Base-by-base conservation (phyloP, 1,140 invertebrate species). In the Chironomus tepperi region DNA sequence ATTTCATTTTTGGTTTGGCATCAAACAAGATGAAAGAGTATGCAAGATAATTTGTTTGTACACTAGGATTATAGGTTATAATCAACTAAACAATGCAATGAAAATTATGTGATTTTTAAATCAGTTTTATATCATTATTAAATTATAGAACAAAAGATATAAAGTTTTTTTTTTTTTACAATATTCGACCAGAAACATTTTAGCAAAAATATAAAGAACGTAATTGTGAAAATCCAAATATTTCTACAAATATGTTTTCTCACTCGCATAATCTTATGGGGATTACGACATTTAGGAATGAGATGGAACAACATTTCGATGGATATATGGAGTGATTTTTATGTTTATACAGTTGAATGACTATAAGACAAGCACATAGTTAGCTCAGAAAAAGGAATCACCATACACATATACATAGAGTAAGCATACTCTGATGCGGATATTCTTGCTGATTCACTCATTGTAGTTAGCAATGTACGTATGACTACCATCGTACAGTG, bases 181-280 rank as follows among this genome's bases (percentile, higher is more conserved):
- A n/a, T n/a, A n/a, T n/a, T 34, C 24, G 5, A 34, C 24, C 5
- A 34, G 24, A 34, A 34, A 34, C 24, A 2, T 5, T 34, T 2
- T 2, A 34, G 24, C 24, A 34, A 34, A 34, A 34, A 2, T 34
- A 5, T 34, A 34, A 34, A 34, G 24, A 34, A 34, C 1, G 24
- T 34, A 34, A 34, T 34, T 34, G 65, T 70, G 65, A 70, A 70
- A 70, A 70, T 70, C 65, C 65, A 15, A 70, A 70, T 70, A 70
- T 70, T 70, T 70, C 65, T 70, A 70, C 65, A 70, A 70, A 70
- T 70, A 67, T 67, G 18, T 18, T 70, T 19, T 57, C n/a, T 57
- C 8, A 12, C 47, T 57, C n/a, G 9, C 47, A 34, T 57, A 57
- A 57, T n/a, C 12, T n/a, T 12, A 57, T 57, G 47, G 47, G 47